phyloP scores from a whole-genome alignment of 2,113 vertebrate species.

The Cettia cetti region DNA sequence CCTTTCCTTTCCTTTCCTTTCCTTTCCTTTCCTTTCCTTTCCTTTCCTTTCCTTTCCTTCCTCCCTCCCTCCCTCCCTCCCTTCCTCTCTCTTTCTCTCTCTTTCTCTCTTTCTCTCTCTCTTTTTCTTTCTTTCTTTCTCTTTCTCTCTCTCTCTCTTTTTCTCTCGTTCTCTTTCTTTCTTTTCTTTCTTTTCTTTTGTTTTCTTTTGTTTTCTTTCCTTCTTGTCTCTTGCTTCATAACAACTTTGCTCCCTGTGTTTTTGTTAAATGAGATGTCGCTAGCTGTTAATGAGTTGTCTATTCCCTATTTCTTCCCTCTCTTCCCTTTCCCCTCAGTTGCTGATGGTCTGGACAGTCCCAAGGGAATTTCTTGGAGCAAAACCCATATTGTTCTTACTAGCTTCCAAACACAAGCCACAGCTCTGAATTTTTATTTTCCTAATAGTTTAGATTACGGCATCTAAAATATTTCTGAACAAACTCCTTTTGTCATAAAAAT shows the following conservation, averaged over 20 bases:
- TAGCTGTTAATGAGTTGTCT: constrained; percentile 69
- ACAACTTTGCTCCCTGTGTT: constrained; percentile 57
- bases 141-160: too few relatives aligned
- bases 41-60: too few relatives aligned
- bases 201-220: not conserved
- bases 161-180: too few relatives aligned
- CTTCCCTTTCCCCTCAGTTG: constrained; percentile 8
- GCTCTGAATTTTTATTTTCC: constrained; percentile 20
- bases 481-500: constrained; percentile 37
- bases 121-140: too few relatives aligned
- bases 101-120: too few relatives aligned
- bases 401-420: not conserved
- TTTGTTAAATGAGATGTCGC: constrained; percentile 75
- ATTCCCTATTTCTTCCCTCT: constrained; percentile 39
- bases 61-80: too few relatives aligned
- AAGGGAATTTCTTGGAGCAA: constrained; percentile 45
- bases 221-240: constrained; percentile 67
- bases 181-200: not conserved
- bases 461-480: constrained; percentile 19
- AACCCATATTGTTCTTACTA: constrained; percentile 18
- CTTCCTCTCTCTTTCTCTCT: too few relatives aligned
- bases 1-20: too few relatives aligned
- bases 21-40: too few relatives aligned
- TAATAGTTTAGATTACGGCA: constrained; percentile 23
- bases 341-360: constrained; percentile 58